Percentiles rank a stretch among this genome's conserved stretches.
Conservation (phyloP, 2,797 vertebrate genomes). For the Siniperca obscura region DNA sequence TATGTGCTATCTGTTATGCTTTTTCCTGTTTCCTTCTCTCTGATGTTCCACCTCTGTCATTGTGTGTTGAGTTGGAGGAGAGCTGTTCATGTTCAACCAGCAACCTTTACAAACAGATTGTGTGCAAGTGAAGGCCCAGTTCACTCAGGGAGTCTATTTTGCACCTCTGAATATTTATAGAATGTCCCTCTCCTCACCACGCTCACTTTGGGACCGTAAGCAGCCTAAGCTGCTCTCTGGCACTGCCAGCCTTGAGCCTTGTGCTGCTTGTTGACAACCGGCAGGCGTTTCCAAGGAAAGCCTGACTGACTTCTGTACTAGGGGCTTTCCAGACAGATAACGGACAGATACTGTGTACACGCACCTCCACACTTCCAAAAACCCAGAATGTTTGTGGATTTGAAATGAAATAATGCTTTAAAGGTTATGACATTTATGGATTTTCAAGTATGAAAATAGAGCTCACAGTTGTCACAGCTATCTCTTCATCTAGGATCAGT, state of each 20-base stretch:
- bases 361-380: not conserved
- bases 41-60: not conserved
- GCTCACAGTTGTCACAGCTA: not conserved
- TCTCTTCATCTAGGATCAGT: not conserved
- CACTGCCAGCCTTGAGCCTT: constrained; percentile 42
- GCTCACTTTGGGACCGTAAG: constrained; percentile 69
- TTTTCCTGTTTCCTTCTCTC: not conserved
- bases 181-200: constrained; percentile 66
- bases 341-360: constrained; percentile 4
- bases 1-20: not conserved
- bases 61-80: constrained; percentile 1
- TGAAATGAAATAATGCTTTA: constrained; percentile 4
- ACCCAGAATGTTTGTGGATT: constrained; percentile 4
- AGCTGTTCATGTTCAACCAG: constrained; percentile 7
- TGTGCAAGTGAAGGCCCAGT: constrained; percentile 36
- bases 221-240: constrained; percentile 72
- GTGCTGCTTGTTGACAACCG: constrained; percentile 64
- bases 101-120: constrained; percentile 23
- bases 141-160: constrained; percentile 70
- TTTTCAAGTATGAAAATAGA: not conserved
- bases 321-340: constrained; percentile 65
- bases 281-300: constrained; percentile 59
- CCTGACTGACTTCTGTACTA: constrained; percentile 39
- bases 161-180: constrained; percentile 81
- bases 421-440: constrained; percentile 1